Conservation (phyloP, 2,888 invertebrate genomes). For the Hirudinaria manillensis region DNA sequence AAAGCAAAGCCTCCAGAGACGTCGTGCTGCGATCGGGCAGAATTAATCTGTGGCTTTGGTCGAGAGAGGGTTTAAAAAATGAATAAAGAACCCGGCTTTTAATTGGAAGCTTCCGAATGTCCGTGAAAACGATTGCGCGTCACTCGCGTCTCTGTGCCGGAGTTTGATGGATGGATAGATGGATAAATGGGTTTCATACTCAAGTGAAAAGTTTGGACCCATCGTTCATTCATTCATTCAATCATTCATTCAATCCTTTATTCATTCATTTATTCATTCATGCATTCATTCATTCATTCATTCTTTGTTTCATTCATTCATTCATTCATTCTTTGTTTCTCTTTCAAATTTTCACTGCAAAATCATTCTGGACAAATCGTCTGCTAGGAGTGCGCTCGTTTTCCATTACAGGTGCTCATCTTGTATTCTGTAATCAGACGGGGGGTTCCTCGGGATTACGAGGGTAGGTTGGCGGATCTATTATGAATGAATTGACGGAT, state of each 20-base stretch:
- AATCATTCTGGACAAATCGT: too few relatives aligned
- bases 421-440: not conserved
- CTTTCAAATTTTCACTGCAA: not conserved
- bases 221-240: not conserved
- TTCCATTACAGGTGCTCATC: not conserved
- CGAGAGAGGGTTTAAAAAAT: too few relatives aligned
- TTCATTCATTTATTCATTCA: not conserved
- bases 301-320: not conserved
- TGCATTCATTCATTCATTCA: not conserved
- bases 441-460: not conserved
- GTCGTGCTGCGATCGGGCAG: too few relatives aligned
- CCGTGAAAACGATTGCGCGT: too few relatives aligned
- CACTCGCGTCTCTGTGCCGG: not conserved
- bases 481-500: not conserved
- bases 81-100: too few relatives aligned
- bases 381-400: not conserved
- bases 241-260: not conserved
- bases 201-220: not conserved
- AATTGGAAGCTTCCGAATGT: too few relatives aligned
- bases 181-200: too few relatives aligned
- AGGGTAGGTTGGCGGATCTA: not conserved
- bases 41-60: too few relatives aligned
- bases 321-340: not conserved
- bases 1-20: too few relatives aligned
- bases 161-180: not conserved